Conservation (phyloP, 1,140 invertebrate genomes). For the Antheraea pernyi region DNA sequence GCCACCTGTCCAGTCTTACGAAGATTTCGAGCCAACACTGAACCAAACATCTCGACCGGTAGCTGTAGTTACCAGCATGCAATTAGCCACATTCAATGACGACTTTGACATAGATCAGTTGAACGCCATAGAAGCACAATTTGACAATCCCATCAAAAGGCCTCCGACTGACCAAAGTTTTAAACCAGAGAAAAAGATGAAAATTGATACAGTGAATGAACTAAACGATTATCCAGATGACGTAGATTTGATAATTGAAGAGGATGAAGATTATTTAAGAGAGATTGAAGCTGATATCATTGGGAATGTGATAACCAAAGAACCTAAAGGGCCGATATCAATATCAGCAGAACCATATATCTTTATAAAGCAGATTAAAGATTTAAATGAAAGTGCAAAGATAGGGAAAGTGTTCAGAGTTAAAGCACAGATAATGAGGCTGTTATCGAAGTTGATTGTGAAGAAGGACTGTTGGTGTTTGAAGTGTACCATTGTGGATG, state of each 20-base stretch:
- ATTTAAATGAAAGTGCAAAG: conserved; percentile 40
- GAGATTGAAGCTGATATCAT: conserved; percentile 50
- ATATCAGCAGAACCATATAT: conserved; percentile 56
- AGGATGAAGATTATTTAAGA: conserved; percentile 58
- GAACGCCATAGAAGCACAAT: conserved; percentile 49
- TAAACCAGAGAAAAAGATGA: conserved; percentile 56
- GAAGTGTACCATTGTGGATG: conserved; percentile 63
- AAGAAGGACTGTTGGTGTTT: conserved; percentile 62
- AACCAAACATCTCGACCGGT: conserved; percentile 26
- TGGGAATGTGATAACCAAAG: conserved; percentile 10
- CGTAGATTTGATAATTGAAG: conserved; percentile 41
- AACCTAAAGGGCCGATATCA: conserved; percentile 28
- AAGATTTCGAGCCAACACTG: conserved; percentile 15
- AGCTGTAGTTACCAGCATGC: conserved; percentile 35
- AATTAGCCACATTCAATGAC: conserved; percentile 38
- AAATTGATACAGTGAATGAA: conserved; percentile 29
- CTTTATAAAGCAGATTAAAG: conserved; percentile 70
- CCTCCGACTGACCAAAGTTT: conserved; percentile 18
- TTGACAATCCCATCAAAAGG: conserved; percentile 40
- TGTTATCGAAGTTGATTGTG: conserved; percentile 59
- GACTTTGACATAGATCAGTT: conserved; percentile 58
- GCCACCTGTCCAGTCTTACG: conserved; percentile 17
- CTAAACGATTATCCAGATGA: conserved; percentile 47
- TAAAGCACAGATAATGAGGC: conserved; percentile 63
- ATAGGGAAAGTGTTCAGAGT: conserved; percentile 55